phyloP scores from a whole-genome alignment of 2,113 vertebrate species.

The Peromyscus polionotus region DNA sequence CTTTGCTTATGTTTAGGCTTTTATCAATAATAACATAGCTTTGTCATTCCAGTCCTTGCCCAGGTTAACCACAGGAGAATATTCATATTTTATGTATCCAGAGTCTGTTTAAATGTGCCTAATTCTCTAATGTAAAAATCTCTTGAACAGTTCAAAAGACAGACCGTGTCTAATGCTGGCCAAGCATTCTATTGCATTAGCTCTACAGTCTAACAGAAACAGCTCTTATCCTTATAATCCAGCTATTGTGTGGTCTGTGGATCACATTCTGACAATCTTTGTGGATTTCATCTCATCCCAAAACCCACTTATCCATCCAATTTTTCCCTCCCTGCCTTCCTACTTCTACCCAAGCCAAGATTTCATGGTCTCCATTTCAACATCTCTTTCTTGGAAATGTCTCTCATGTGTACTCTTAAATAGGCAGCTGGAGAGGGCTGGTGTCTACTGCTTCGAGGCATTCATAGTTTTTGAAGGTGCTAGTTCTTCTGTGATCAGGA shows the following conservation, averaged over 20 bases:
- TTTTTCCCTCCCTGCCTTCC: not conserved
- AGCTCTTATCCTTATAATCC: conserved; percentile 32
- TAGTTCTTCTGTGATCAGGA: not conserved
- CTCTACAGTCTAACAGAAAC: not conserved
- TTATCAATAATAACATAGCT: conserved; percentile 9
- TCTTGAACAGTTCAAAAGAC: not conserved
- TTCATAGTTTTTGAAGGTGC: not conserved
- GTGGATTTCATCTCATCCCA: not conserved
- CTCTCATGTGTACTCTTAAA: not conserved
- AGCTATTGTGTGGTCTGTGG: not conserved
- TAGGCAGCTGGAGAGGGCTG: not conserved
- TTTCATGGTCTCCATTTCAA: conserved; percentile 40
- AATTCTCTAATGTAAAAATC: conserved; percentile 42
- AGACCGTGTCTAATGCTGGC: not conserved
- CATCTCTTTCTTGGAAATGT: not conserved
- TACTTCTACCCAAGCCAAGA: not conserved
- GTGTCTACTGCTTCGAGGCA: not conserved
- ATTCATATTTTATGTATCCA: not conserved
- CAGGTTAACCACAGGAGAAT: not conserved
- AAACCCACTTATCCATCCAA: not conserved
- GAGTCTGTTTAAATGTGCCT: not conserved
- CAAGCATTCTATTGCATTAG: conserved; percentile 19
- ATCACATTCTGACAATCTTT: not conserved
- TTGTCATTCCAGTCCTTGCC: not conserved
- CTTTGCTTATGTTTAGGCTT: conserved; percentile 16